These are phyloP conservation scores for Martes flavigula DNA, from an alignment of 2,797 vertebrate genomes.

Conservation along the genomic window DNA sequence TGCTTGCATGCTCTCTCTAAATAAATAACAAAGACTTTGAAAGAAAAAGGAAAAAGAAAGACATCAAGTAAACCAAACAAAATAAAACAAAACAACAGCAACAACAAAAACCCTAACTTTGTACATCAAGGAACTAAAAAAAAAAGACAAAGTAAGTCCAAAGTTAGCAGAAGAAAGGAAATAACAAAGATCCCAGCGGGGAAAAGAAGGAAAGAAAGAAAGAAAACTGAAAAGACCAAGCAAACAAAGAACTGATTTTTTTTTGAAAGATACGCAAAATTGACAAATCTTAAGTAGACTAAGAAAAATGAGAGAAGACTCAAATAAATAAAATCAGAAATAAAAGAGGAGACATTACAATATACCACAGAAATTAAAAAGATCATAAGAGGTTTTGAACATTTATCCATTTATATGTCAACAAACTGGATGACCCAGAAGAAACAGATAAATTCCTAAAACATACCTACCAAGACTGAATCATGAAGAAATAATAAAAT, in stretches of 20 bases:
- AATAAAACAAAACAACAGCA: too few relatives aligned
- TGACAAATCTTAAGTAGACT: neutral
- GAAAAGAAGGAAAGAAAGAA: too few relatives aligned
- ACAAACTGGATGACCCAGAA: neutral
- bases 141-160: neutral
- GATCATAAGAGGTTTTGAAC: neutral
- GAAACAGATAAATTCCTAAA: neutral
- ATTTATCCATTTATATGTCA: neutral
- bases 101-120: neutral
- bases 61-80: neutral
- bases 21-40: neutral
- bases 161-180: neutral
- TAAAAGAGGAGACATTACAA: neutral
- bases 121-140: neutral
- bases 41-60: neutral
- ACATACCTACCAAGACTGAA: neutral
- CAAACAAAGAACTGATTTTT: neutral
- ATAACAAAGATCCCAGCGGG: neutral
- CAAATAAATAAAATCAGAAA: neutral
- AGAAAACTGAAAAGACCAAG: neutral
- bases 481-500: neutral
- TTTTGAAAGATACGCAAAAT: neutral
- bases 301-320: neutral
- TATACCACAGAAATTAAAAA: neutral
- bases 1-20: neutral